Evolutionary conservation across 2,888 invertebrate species (phyloP).

Genomic region (Lymantria monacha): DNA sequence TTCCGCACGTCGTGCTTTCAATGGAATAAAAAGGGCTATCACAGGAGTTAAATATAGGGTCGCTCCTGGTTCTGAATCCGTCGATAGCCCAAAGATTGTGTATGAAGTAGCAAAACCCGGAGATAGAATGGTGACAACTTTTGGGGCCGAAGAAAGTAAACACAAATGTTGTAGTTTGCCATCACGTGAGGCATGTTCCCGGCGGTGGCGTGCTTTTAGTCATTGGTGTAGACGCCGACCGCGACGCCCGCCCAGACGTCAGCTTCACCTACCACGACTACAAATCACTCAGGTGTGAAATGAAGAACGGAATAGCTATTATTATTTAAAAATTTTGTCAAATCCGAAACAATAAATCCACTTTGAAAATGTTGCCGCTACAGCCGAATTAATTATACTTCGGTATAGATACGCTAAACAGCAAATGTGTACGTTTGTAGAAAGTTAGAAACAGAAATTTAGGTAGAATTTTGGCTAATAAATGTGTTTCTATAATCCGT

Average conservation of each 20-base stretch:
- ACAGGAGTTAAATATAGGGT: conserved; percentile 67
- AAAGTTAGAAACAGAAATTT: conserved; percentile 58
- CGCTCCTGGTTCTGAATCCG: conserved; percentile 55
- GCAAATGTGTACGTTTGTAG: conserved; percentile 55
- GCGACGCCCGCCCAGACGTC: conserved; percentile 55
- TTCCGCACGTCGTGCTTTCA: conserved; percentile 54
- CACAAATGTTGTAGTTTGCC: conserved; percentile 60
- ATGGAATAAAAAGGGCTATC: conserved; percentile 64
- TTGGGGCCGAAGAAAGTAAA: conserved; percentile 57
- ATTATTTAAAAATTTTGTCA: conserved; percentile 25
- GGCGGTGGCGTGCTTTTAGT: conserved; percentile 51
- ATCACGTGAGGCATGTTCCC: conserved; percentile 51
- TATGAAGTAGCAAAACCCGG: conserved; percentile 71
- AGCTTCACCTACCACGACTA: conserved; percentile 57
- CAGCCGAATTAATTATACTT: background rate
- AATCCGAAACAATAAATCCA: conserved; percentile 12
- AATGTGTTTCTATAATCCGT: conserved; percentile 73
- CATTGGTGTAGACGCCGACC: conserved; percentile 60
- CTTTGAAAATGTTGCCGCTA: conserved; percentile 1
- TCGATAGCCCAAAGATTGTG: conserved; percentile 73
- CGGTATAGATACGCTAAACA: conserved; percentile 35
- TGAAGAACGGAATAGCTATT: conserved; percentile 25
- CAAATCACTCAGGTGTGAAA: conserved; percentile 79
- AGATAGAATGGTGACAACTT: conserved; percentile 70
- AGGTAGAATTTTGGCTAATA: conserved; percentile 76